phyloP scores from a whole-genome alignment of 2,113 vertebrate species.

The Pseudopipra pipra region DNA sequence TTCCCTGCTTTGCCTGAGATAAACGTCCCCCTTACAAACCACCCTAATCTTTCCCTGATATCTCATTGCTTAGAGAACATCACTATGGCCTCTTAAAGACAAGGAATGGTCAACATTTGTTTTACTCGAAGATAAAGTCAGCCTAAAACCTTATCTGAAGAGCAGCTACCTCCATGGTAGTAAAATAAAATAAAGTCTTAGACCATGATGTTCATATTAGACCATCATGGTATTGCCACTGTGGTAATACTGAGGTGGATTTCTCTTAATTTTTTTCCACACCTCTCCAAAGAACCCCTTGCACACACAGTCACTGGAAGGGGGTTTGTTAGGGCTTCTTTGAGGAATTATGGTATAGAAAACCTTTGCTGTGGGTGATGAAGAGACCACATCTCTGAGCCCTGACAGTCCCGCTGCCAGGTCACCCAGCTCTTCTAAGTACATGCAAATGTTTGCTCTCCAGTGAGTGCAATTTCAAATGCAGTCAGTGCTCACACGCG shows the following conservation, averaged over 20 bases:
- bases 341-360: background rate
- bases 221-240: background rate
- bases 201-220: background rate
- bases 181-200: background rate
- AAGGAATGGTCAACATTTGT: background rate
- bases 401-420: background rate
- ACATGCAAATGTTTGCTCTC: background rate
- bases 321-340: background rate
- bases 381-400: background rate
- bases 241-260: background rate
- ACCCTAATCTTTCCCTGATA: background rate
- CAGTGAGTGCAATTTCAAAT: background rate
- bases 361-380: background rate
- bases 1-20: background rate
- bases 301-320: background rate
- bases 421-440: background rate
- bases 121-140: background rate
- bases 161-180: background rate
- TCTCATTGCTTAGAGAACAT: background rate
- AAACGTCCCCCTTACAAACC: background rate
- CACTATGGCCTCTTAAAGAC: background rate
- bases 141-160: background rate
- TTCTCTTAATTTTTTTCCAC: background rate
- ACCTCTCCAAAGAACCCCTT: background rate
- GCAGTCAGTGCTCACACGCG: background rate